Evolutionary conservation across 2,797 vertebrate species (phyloP).

Genomic region (Otus scops): DNA sequence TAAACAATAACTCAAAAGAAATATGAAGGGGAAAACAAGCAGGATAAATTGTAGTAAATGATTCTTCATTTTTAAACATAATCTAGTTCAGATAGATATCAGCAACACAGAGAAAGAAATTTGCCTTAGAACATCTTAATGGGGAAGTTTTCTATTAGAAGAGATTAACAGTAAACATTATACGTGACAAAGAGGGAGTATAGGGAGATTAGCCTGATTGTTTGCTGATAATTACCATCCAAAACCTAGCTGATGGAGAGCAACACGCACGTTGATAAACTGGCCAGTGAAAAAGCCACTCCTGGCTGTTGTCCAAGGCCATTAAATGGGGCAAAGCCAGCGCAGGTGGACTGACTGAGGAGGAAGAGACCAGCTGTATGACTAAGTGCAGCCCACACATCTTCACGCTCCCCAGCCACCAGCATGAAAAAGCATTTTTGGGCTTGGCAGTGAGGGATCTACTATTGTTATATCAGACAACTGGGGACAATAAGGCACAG

Average conservation of each 20-base stretch:
- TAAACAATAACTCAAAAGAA: neutral
- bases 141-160: neutral
- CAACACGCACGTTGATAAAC: neutral
- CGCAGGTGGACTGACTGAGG: neutral
- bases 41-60: neutral
- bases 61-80: neutral
- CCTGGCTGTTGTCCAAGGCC: neutral
- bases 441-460: neutral
- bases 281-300: neutral
- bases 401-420: neutral
- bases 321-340: neutral
- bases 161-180: neutral
- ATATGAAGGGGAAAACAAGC: neutral
- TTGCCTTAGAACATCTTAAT: neutral
- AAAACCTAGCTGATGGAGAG: neutral
- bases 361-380: neutral
- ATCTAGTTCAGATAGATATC: neutral
- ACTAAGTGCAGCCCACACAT: neutral
- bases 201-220: neutral
- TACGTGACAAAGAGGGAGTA: neutral
- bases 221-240: neutral
- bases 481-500: neutral
- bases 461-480: neutral
- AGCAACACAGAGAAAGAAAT: neutral
- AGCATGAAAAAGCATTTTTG: neutral